These are phyloP conservation scores for Hemitrygon akajei DNA, from an alignment of 2,797 vertebrate genomes.

Conservation along the genomic window DNA sequence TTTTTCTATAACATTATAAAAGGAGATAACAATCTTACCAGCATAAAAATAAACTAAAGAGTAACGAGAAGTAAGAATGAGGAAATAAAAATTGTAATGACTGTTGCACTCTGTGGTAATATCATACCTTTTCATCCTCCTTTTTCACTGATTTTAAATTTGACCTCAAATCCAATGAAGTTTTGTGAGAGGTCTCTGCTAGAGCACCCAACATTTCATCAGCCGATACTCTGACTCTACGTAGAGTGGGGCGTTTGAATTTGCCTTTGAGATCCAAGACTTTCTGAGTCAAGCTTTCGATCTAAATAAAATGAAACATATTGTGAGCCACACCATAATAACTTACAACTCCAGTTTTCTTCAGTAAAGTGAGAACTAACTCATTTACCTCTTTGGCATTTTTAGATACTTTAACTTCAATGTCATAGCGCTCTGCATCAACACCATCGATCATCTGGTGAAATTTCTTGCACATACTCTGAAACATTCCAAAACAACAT, in stretches of 20 bases:
- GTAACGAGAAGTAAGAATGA: neutral
- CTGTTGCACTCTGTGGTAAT: too few species aligned
- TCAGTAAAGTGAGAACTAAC: constrained; percentile 31
- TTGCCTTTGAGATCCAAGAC: constrained; percentile 65
- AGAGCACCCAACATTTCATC: constrained; percentile 70
- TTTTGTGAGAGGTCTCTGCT: constrained; percentile 61
- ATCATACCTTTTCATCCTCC: constrained; percentile 67
- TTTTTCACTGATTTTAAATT: constrained; percentile 73
- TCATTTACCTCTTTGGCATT: constrained; percentile 52
- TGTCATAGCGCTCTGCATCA: constrained; percentile 67
- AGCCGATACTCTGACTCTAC: constrained; percentile 65
- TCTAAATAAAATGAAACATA: constrained; percentile 45
- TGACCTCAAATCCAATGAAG: constrained; percentile 70
- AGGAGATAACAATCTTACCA: neutral
- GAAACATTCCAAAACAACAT: constrained; percentile 36
- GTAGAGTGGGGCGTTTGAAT: constrained; percentile 67
- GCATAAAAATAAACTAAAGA: neutral
- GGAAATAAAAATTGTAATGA: neutral
- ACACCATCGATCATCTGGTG: constrained; percentile 60
- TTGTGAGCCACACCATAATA: neutral
- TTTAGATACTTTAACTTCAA: constrained; percentile 59
- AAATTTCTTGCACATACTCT: constrained; percentile 59
- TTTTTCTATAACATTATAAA: neutral
- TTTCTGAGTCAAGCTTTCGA: constrained; percentile 58
- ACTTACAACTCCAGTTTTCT: neutral